Evolutionary conservation across 2,888 invertebrate species (phyloP).

Genomic region (Drosophila niveifrons): DNA sequence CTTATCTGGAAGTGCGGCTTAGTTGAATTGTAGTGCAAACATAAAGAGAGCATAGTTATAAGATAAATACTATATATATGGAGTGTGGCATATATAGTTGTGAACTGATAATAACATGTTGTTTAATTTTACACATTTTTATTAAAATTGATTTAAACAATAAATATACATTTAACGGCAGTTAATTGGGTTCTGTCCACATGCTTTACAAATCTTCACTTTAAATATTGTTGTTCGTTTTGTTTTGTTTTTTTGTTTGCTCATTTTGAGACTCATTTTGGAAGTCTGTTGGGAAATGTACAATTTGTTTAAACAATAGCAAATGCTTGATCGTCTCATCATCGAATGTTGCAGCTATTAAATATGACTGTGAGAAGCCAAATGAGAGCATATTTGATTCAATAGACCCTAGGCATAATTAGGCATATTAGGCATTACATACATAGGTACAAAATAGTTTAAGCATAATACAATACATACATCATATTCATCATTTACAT

Average conservation of each 20-base stretch:
- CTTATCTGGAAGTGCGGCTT: slow-evolving; percentile 20
- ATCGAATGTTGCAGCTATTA: slow-evolving; percentile 49
- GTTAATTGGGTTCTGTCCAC: slow-evolving; percentile 58
- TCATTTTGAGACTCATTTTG: neutral
- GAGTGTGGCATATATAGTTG: neutral
- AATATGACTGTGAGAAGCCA: slow-evolving; percentile 63
- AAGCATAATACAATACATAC: slow-evolving; percentile 51
- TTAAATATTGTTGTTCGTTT: slow-evolving; percentile 24
- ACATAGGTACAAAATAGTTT: slow-evolving; percentile 42
- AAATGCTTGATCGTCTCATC: slow-evolving; percentile 35
- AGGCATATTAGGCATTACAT: slow-evolving; percentile 13
- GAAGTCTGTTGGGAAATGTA: slow-evolving; percentile 31
- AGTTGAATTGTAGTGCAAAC: neutral
- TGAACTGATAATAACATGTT: slow-evolving; percentile 18
- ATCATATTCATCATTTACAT: slow-evolving; percentile 40
- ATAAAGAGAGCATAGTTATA: neutral
- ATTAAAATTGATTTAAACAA: slow-evolving; percentile 75
- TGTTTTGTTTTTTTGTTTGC: slow-evolving; percentile 1
- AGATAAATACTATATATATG: neutral
- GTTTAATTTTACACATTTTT: slow-evolving; percentile 61
- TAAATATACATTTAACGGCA: slow-evolving; percentile 77
- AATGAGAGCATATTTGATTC: slow-evolving; percentile 52
- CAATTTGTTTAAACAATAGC: slow-evolving; percentile 35
- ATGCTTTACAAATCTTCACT: slow-evolving; percentile 53
- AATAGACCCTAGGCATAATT: slow-evolving; percentile 63